phyloP scores from a whole-genome alignment of 2,797 vertebrate genomes.

The Hipposideros larvatus region DNA sequence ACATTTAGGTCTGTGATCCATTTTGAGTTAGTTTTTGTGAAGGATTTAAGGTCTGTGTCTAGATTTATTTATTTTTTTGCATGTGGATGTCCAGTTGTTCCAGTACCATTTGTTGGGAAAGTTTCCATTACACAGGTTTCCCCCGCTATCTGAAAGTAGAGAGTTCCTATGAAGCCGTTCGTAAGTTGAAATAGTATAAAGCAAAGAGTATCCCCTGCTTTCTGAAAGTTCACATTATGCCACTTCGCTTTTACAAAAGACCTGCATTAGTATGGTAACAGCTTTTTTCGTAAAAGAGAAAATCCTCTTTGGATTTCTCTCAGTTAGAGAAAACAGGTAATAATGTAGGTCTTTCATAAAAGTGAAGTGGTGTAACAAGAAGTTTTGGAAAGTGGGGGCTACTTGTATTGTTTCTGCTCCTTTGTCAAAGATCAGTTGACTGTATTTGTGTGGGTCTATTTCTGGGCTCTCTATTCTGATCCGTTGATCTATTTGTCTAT shows the following conservation, averaged over 20 bases:
- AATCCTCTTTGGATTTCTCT: background rate
- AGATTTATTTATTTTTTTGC: background rate
- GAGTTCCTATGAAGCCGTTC: background rate
- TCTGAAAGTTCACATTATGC: too few relatives aligned
- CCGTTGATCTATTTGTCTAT: background rate
- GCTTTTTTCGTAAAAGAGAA: background rate
- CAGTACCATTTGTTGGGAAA: background rate
- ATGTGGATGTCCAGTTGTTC: background rate
- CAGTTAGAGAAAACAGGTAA: background rate
- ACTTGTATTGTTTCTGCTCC: background rate
- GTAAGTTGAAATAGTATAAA: too few relatives aligned
- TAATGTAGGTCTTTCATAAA: background rate
- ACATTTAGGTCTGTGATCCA: background rate
- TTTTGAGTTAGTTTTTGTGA: conserved; percentile 9
- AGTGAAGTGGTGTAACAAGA: background rate
- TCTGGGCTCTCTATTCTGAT: background rate
- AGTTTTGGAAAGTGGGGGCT: background rate
- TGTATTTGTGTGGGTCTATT: background rate
- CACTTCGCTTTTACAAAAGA: too few relatives aligned
- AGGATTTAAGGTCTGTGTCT: background rate
- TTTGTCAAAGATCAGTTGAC: background rate
- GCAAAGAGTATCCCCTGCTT: too few relatives aligned
- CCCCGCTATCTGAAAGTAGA: background rate
- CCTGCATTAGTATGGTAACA: too few relatives aligned
- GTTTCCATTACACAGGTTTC: background rate